Evolutionary conservation across 1,140 invertebrate genomes (phyloP), one percentile per base, ranked within the genome.

Genomic region (Phenacoccus solenopsis): DNA sequence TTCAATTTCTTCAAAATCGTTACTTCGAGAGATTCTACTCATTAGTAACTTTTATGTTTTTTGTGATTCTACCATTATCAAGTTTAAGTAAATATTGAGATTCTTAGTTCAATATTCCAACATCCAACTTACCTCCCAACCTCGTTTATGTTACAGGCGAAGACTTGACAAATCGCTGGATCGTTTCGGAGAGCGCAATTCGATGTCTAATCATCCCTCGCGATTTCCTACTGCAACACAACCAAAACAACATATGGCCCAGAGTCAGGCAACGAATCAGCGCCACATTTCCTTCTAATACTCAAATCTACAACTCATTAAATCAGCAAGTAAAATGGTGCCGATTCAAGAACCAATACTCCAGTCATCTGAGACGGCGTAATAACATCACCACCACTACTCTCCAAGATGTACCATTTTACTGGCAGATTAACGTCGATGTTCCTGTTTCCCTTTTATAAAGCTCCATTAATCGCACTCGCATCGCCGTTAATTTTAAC

Each of bases 201-300:
- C 79, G 78, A 69, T 86, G 85, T 72, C 79, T 87, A 72, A 76
- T 87, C 3, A 77, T 87, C 32, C 86, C 86, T 0, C 81, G 81
- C 67, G 84, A 85, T 74, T 86, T 84, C 82, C 75, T 87, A 16
- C 74, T 82, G 30, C 80, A 84, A 72, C 80, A 84, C 21, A 86
- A 85, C 74, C 81, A 80, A 1, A 84, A 83, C 1, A 85, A 86
- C 72, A 84, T 87, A 38, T 87, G 85, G 86, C 80, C 80, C 28
- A 78, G 82, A 27, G 83, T 87, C 24, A 81, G 82, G 74, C 77
- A 83, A 68, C 87, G 83, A 73, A 76, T 87, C 28, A 80, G 84
- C 61, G 82, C 79, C 13, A 83, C 84, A 74, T 85, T 85, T 73
- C 85, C 85, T 0, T 80, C 76, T 0, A 81, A 81, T 13, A 49